Evolutionary conservation across 2,797 vertebrate genomes (phyloP).

Genomic region (Spondyliosoma cantharus): DNA sequence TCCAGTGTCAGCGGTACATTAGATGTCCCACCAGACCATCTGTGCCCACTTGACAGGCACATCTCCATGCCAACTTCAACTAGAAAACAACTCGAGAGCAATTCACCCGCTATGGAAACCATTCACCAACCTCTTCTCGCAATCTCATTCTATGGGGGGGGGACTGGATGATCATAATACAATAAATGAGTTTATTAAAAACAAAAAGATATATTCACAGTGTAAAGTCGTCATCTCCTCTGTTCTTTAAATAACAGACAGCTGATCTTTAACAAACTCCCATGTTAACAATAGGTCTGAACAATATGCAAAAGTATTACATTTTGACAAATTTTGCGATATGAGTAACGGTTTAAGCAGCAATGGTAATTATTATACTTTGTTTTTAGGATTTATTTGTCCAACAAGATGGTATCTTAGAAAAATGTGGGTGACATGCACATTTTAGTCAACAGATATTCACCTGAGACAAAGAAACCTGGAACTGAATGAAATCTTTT

Average conservation of each 20-base stretch:
- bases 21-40: constrained; percentile 53
- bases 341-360: too few species aligned
- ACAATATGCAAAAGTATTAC: too few species aligned
- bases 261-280: too few species aligned
- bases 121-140: neutral
- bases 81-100: constrained; percentile 49
- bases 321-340: too few species aligned
- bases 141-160: neutral
- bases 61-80: constrained; percentile 62
- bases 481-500: neutral
- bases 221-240: neutral
- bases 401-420: neutral
- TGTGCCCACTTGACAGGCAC: constrained; percentile 58
- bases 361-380: too few species aligned
- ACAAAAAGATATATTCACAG: neutral
- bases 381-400: neutral
- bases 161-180: neutral
- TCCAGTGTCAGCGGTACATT: constrained; percentile 19
- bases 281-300: too few species aligned
- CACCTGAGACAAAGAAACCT: neutral
- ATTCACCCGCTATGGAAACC: constrained; percentile 6
- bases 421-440: neutral
- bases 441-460: neutral
- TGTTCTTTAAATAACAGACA: neutral
- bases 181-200: neutral